Base-by-base conservation (phyloP, 1,140 invertebrate species). In the Zaprionus davidi region DNA sequence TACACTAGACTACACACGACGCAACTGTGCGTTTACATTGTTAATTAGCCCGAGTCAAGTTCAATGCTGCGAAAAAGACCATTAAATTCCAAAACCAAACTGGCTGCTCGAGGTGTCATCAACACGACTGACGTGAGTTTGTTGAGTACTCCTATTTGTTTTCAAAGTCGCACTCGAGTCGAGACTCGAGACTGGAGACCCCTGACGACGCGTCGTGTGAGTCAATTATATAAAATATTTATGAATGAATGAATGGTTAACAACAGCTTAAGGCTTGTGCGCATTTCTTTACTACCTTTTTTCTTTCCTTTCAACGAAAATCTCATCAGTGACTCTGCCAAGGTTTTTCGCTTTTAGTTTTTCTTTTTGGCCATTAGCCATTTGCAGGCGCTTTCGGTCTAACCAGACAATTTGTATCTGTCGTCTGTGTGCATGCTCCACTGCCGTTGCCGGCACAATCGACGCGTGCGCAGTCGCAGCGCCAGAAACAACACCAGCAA, bases 141-240 rank as follows among this genome's bases (percentile, higher is more conserved):
- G 64, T 76, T 68, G 65, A 70, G 70, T 70, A 78, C 77, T 76
- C 76, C 55, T 65, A 76, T 76, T 71, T 51, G 56, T 72, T 56
- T 71, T 76, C 79, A 77, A 77, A 79, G 79, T 73, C 80, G 60
- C 70, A 49, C 46, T 49, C 20, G 15, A 44, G 9, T 44, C n/a
- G n/a, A n/a, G 15, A 41, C 15, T n/a, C 15, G 7, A 44, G 38
- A 41, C 38, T 41, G 4, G 15, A 41, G 36, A 38, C 36, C 77
- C 76, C 64, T 58, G 75, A 78, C 49, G 55, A 26, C 71, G 20
- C 76, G 72, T 81, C 81, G 81, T 84, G 78, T 74, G 82, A 84
- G 82, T 84, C 82, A 84, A 85, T 84, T 84, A 84, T 78, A 85
- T 85, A 71, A 85, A 70, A 85, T 85, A 86, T 85, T 85, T 85